phyloP scores from a whole-genome alignment of 2,797 vertebrate species.

The Cuniculus paca region DNA sequence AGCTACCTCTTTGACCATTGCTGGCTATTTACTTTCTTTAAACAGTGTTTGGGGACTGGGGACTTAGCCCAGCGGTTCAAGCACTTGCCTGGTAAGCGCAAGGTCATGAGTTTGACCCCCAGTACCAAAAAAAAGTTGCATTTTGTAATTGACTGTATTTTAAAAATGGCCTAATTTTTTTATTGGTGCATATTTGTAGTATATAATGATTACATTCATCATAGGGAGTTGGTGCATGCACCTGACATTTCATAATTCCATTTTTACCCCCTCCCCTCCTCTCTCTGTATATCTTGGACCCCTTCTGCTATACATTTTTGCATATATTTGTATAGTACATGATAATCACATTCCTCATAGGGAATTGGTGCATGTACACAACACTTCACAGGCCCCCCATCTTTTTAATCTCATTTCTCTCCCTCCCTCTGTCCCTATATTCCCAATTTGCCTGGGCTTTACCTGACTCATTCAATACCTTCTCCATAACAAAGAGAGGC shows the following conservation, averaged over 20 bases:
- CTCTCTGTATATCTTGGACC: not conserved
- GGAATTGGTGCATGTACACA: not conserved
- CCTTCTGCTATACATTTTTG: not conserved
- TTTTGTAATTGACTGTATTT: not conserved
- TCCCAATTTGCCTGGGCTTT: not conserved
- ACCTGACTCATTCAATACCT: not conserved
- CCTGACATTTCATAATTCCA: not conserved
- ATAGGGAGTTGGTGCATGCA: not conserved
- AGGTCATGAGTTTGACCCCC: too few species aligned
- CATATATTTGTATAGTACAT: not conserved
- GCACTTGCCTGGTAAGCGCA: too few species aligned
- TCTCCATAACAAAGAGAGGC: not conserved
- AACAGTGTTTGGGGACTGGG: not conserved
- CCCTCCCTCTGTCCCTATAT: not conserved
- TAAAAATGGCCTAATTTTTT: slow-evolving; percentile 38
- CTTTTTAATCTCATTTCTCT: not conserved
- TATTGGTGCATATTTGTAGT: not conserved
- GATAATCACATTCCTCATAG: not conserved
- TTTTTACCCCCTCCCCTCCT: not conserved
- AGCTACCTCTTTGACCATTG: not conserved
- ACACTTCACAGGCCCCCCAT: not conserved
- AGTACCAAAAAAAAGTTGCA: too few species aligned
- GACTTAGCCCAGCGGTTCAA: too few species aligned
- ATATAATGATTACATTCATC: not conserved
- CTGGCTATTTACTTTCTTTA: slow-evolving; percentile 17